These are phyloP conservation scores for Clunio marinus DNA, from an alignment of 2,888 invertebrate species.

Conservation along the genomic window DNA sequence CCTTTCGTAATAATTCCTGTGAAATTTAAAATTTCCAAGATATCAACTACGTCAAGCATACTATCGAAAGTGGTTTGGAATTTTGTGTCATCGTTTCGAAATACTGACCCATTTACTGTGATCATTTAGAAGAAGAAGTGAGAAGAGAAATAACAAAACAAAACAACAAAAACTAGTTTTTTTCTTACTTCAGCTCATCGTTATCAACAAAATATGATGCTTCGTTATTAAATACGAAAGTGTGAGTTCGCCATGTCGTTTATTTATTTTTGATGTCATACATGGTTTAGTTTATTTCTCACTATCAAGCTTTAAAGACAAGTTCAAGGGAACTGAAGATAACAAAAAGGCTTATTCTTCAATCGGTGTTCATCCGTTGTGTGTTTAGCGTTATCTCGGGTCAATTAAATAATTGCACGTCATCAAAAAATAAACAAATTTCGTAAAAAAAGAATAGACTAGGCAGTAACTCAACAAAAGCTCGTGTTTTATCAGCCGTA, in stretches of 20 bases:
- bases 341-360: neutral
- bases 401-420: conserved; percentile 29
- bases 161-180: no score
- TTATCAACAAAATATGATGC: no score
- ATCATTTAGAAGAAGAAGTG: no score
- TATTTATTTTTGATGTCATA: neutral
- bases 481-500: conserved; percentile 19
- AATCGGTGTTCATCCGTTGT: neutral
- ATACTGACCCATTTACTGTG: no score
- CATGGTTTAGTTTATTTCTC: neutral
- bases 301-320: neutral
- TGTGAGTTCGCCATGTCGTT: neutral
- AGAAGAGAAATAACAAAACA: no score
- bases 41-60: no score
- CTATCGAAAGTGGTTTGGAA: no score
- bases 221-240: no score
- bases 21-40: no score
- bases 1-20: no score
- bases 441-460: neutral
- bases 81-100: no score
- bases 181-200: no score
- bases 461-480: neutral
- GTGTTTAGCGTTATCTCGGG: neutral
- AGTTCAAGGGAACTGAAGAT: neutral
- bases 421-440: neutral